A percentile compares a stretch with the other conserved stretches of the same genome.
These are phyloP conservation scores for Patiria miniata DNA, from an alignment of 35 echinoderm and acorn worm genomes.

Conservation along the genomic window DNA sequence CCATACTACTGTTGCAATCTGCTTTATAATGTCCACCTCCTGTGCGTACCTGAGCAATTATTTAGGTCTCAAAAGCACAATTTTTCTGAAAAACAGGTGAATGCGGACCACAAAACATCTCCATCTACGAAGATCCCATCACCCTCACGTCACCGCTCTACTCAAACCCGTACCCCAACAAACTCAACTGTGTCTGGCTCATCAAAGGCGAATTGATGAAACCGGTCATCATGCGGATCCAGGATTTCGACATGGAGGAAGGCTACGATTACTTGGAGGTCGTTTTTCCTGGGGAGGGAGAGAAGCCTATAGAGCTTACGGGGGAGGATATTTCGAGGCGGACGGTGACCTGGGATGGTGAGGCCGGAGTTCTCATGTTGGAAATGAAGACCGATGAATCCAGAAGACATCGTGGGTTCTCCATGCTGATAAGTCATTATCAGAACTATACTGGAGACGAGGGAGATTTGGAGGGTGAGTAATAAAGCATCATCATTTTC, in stretches of 20 bases:
- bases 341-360: not conserved
- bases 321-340: not conserved
- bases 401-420: not conserved
- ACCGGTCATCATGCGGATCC: not conserved
- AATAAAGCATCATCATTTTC: too few relatives aligned
- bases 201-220: not conserved
- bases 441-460: not conserved
- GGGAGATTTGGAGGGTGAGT: too few relatives aligned
- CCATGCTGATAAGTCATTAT: not conserved
- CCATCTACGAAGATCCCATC: not conserved
- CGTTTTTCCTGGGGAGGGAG: not conserved
- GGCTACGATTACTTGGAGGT: not conserved
- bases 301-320: not conserved
- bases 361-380: not conserved
- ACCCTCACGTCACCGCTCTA: not conserved
- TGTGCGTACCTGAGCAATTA: too few relatives aligned
- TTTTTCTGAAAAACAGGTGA: not conserved
- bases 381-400: not conserved
- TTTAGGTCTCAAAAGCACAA: too few relatives aligned
- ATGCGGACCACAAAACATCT: not conserved
- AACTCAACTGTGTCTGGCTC: not conserved
- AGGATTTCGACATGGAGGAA: not conserved
- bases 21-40: too few relatives aligned
- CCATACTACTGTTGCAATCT: too few relatives aligned
- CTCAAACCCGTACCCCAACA: not conserved